Percentiles rank a stretch among this genome's conserved stretches.
Conservation (phyloP, 2,888 invertebrate genomes). For the Hofmannophila pseudospretella region DNA sequence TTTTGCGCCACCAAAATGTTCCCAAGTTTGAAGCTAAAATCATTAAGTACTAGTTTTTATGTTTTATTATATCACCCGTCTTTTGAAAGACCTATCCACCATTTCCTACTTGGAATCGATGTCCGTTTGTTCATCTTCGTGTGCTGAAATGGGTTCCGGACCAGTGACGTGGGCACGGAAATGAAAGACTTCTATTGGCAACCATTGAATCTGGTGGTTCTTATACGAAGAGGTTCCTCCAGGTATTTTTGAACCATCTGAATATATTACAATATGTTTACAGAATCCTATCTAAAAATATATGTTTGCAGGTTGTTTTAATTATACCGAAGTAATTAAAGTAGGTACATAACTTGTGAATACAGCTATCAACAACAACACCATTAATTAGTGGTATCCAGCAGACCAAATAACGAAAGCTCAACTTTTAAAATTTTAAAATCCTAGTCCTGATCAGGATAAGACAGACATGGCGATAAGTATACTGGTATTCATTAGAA, state of each 20-base stretch:
- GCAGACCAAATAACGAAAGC: conserved; percentile 15
- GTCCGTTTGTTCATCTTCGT: conserved; percentile 37
- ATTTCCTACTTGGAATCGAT: conserved; percentile 36
- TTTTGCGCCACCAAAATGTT: neutral
- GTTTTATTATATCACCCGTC: conserved; percentile 5
- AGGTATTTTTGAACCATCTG: conserved; percentile 10
- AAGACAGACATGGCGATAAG: too few species aligned
- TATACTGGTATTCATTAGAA: too few species aligned
- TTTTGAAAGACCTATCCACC: conserved; percentile 29
- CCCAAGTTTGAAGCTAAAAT: neutral
- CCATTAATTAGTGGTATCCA: conserved; percentile 25
- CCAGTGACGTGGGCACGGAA: conserved; percentile 56
- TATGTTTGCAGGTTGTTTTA: too few species aligned
- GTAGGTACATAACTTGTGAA: conserved; percentile 11
- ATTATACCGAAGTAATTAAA: neutral
- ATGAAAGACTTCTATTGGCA: conserved; percentile 56
- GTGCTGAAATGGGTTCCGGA: conserved; percentile 51
- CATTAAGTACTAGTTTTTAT: too few species aligned
- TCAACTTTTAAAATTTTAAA: too few species aligned
- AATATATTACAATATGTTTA: neutral
- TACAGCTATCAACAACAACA: conserved; percentile 14
- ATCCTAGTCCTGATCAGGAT: too few species aligned
- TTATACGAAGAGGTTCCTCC: conserved; percentile 23
- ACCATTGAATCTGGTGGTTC: conserved; percentile 36
- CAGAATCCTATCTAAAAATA: neutral